A percentile compares a stretch with the other conserved stretches of the same genome.
Conservation (phyloP, 2,797 vertebrate genomes). For the Trachurus trachurus region DNA sequence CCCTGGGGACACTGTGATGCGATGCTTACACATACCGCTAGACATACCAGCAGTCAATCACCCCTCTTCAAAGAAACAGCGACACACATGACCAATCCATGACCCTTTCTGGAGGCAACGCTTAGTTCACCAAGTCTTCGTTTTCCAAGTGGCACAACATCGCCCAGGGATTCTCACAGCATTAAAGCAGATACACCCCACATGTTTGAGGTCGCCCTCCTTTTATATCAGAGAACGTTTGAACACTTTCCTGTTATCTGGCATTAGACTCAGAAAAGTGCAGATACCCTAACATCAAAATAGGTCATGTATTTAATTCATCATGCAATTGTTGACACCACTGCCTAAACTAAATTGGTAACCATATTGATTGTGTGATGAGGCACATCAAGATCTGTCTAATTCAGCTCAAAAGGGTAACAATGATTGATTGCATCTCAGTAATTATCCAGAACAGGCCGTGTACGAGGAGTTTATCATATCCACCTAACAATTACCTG, state of each 20-base stretch:
- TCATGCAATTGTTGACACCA: not conserved
- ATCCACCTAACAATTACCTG: not conserved
- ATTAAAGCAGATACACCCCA: not conserved
- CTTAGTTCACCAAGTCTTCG: not conserved
- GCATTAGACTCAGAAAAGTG: not conserved
- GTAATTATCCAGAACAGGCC: not conserved
- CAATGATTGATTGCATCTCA: not conserved
- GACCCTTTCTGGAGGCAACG: conserved; percentile 15
- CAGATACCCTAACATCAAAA: not conserved
- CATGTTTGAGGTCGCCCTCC: not conserved
- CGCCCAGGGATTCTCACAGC: not conserved
- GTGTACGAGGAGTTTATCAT: not conserved
- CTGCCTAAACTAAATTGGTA: not conserved
- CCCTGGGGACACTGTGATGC: conserved; percentile 37
- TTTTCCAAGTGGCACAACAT: not conserved
- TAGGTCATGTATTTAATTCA: not conserved
- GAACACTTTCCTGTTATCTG: not conserved
- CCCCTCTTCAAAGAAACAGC: conserved; percentile 31
- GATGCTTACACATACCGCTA: conserved; percentile 41
- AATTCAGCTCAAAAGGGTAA: not conserved
- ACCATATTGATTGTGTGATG: not conserved
- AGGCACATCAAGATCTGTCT: not conserved
- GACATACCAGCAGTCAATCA: conserved; percentile 49
- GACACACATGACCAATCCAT: conserved; percentile 38
- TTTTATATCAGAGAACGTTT: not conserved